A percentile compares a stretch with the other conserved stretches of the same genome.
These are phyloP conservation scores for Tetragonula carbonaria DNA, from an alignment of 2,888 invertebrate species.

Conservation along the genomic window DNA sequence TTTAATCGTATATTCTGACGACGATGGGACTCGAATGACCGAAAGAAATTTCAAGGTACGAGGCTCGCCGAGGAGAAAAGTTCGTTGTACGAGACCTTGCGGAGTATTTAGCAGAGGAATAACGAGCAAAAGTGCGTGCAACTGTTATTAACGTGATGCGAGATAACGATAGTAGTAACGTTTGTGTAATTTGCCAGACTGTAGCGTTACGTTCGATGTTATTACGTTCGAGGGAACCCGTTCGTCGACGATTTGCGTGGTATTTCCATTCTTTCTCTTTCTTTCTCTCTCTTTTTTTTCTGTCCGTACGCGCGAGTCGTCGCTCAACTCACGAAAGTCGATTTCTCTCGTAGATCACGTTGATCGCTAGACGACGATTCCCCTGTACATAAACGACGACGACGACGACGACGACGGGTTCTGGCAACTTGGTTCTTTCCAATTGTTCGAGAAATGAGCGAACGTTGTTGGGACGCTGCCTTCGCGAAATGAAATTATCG, in stretches of 20 bases:
- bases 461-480: too few species aligned
- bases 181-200: slow-evolving; percentile 38
- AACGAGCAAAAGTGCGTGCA: slow-evolving; percentile 13
- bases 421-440: slow-evolving; percentile 31
- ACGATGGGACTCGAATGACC: slow-evolving; percentile 17
- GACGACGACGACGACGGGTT: slow-evolving; percentile 18
- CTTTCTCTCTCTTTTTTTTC: slow-evolving; percentile 1
- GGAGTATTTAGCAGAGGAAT: slow-evolving; percentile 11
- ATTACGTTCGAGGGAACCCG: slow-evolving; percentile 22
- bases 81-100: neutral
- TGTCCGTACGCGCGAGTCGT: slow-evolving; percentile 14
- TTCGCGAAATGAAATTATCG: neutral
- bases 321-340: slow-evolving; percentile 41
- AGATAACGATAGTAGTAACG: slow-evolving; percentile 21
- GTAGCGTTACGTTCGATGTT: neutral
- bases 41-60: slow-evolving; percentile 17
- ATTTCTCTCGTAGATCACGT: slow-evolving; percentile 42
- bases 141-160: slow-evolving; percentile 21
- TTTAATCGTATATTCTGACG: slow-evolving; percentile 11
- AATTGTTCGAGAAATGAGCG: slow-evolving; percentile 1
- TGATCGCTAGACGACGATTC: slow-evolving; percentile 22
- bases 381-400: slow-evolving; percentile 54
- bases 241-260: slow-evolving; percentile 16
- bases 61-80: slow-evolving; percentile 4
- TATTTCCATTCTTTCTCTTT: neutral